Base-by-base conservation (phyloP, 2,888 invertebrate genomes). In the Folsomia candida region DNA sequence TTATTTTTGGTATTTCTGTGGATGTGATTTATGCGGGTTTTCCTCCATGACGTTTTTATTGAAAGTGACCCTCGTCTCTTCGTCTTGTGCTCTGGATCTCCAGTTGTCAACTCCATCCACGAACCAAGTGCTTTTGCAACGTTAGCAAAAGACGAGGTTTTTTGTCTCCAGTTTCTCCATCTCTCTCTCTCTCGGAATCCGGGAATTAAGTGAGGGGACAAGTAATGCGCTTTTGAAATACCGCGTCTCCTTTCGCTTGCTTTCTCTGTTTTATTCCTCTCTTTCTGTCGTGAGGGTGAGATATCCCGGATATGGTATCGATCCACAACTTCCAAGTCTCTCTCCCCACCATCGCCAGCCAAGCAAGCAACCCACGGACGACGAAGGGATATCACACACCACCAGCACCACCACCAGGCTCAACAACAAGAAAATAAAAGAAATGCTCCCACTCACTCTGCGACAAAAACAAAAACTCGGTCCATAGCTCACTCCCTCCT, bases 61-160 rank as follows among this genome's bases (percentile, higher is more conserved):
- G 59, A 24, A 59, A 59, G 59, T 59, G 59, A 59, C 59, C 59
- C 59, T 59, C 59, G n/a, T 3, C 3, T n/a, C n/a, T n/a, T n/a
- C n/a, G 47, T 47, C 47, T 47, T 47, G 47, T 47, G 47, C 47
- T 47, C 47, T 47, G 47, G 47, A 47, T 57, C 57, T 11, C 6
- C 20, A n/a, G n/a, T 57, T 57, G 57, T 57, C 57, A 57, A 57
- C 57, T 57, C 14, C 57, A 57, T 22, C 22, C 22, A 11, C 22
- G n/a, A n/a, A n/a, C n/a, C n/a, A n/a, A n/a, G n/a, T 57, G 59
- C 22, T 59, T 59, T 59, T 59, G 59, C 59, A 59, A 59, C 22
- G 59, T 24, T 59, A 59, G 59, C 59, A 59, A 59, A 59, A 59
- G 59, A 25, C 20, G 6, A 11, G 2, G 18, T 59, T 59, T 24